Percentiles rank a stretch among this genome's conserved stretches.
Conservation (phyloP, 2,797 vertebrate genomes). For the Anguilla pacifica region DNA sequence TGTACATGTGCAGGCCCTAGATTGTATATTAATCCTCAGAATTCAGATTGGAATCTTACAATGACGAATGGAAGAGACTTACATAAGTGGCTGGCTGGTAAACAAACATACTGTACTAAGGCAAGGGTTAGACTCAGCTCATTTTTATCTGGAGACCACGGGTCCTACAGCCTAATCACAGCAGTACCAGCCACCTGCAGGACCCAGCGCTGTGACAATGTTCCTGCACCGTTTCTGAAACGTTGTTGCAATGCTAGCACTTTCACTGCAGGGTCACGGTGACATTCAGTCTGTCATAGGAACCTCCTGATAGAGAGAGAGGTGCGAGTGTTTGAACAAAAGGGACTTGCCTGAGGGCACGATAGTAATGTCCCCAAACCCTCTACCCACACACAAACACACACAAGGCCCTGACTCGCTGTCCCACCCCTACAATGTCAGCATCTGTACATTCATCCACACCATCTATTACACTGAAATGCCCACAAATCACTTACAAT, state of each 20-base stretch:
- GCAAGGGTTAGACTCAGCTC: not conserved
- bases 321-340: not conserved
- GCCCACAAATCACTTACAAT: not conserved
- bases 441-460: not conserved
- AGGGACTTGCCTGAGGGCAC: not conserved
- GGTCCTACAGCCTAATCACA: not conserved
- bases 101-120: not conserved
- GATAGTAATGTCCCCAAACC: not conserved
- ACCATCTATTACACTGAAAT: not conserved
- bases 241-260: not conserved
- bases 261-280: not conserved
- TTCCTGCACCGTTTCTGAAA: not conserved
- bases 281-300: not conserved
- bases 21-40: not conserved
- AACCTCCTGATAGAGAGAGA: too few relatives aligned
- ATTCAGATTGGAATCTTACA: not conserved
- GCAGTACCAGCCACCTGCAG: not conserved
- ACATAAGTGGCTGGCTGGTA: not conserved
- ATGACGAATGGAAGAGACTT: not conserved
- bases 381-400: not conserved
- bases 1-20: not conserved
- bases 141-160: not conserved
- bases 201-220: not conserved
- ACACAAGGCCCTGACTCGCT: not conserved
- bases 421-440: not conserved